Conservation (phyloP, 2,113 vertebrate genomes). For the Phylloscopus whistleri region DNA sequence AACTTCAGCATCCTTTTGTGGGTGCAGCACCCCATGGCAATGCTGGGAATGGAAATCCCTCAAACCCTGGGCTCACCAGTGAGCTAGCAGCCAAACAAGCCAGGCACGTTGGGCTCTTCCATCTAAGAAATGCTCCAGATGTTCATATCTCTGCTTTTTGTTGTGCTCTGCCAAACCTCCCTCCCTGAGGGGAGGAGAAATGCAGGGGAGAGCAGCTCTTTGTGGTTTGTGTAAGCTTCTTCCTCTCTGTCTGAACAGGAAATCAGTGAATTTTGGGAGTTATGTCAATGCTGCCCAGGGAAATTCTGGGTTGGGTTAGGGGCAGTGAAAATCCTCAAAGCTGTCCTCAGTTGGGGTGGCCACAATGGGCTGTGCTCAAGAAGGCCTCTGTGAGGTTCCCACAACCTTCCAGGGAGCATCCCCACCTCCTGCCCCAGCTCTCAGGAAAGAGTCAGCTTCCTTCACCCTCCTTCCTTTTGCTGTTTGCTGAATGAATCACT, state of each 20-base stretch:
- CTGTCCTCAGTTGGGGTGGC: background rate
- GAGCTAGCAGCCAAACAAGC: background rate
- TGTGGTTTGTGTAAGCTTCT: background rate
- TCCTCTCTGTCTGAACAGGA: background rate
- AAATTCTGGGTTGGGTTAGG: background rate
- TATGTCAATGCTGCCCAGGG: background rate
- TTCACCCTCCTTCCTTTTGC: background rate
- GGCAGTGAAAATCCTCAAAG: background rate
- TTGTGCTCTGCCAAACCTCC: background rate
- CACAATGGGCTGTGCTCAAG: background rate
- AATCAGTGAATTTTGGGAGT: background rate
- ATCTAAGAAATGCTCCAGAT: background rate
- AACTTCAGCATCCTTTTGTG: background rate
- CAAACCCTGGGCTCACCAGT: background rate
- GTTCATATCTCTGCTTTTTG: background rate
- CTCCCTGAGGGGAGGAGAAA: background rate
- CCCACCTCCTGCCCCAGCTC: background rate
- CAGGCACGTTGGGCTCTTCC: background rate
- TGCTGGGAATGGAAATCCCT: background rate
- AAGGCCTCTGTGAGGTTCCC: background rate
- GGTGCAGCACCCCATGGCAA: background rate
- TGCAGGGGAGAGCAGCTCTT: background rate
- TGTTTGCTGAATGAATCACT: rapidly evolving
- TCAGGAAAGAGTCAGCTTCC: background rate
- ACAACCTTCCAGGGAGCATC: background rate